Base-by-base conservation (phyloP, 2,888 invertebrate species). In the Galeruca laticollis region DNA sequence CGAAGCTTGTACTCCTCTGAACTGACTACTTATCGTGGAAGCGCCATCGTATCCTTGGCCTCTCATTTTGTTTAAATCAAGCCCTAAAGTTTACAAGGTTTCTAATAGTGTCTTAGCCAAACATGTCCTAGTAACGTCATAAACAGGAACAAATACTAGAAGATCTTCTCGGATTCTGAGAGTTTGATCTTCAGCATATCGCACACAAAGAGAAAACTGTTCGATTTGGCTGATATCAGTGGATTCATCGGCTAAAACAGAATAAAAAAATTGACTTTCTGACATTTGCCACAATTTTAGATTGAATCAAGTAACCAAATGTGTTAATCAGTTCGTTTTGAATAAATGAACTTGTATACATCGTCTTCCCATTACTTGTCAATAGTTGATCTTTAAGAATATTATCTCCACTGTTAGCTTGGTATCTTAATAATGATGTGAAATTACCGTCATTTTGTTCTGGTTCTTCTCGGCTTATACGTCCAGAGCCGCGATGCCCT, bases 21-120 rank as follows among this genome's bases (percentile, higher is more conserved):
- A 64, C 18, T 20, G 8, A 20, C 56, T 56, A 26, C 56, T 8
- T 56, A 54, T 64, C 13, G 54, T 56, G 26, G 64, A 54, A 35
- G 64, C 64, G 49, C 64, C 64, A 61, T 61, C 61, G 21, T 61
- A 43, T 13, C 61, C 64, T 54, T 64, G 64, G 15, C 64, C 54
- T 33, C 52, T 33, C 37, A 54, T 10, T 11, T 64, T 49, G 8
- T 40, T 15, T 33, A 56, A n/a, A 40, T 56, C 40, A 56, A 64
- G 31, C 18, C 64, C 56, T 9, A 64, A 40, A 56, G 54, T 26
- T 18, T 6, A 11, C 20, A 64, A 56, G 8, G 56, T 64, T 54
- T 13, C 1, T 54, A 26, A 54, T 26, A 13, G 3, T 2, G 54
- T 54, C 26, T 26, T 26, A 26, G 31, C 54, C 31, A 54, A 13